Conservation (phyloP, 2,797 vertebrate species). For the Acipenser ruthenus region DNA sequence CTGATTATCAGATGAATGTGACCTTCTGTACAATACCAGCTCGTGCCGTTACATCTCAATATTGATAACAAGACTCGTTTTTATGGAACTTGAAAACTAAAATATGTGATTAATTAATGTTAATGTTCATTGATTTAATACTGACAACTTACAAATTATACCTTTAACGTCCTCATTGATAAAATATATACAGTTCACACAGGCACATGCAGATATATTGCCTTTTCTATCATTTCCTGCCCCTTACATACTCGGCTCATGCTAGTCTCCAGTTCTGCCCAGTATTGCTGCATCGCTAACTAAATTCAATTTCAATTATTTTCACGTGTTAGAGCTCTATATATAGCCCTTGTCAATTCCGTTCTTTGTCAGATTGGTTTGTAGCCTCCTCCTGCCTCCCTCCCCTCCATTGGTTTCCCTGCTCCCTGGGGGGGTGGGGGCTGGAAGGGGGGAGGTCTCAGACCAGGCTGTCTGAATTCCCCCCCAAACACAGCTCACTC, state of each 20-base stretch:
- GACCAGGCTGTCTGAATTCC: not conserved
- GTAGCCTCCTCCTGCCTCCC: not conserved
- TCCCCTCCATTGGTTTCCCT: not conserved
- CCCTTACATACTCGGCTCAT: not conserved
- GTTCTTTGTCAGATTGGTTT: conserved; percentile 17
- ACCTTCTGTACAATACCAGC: too few relatives aligned
- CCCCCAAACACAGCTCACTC: not conserved
- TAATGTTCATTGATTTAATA: too few relatives aligned
- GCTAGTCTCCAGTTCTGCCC: conserved; percentile 7
- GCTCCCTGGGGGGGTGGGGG: not conserved
- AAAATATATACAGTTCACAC: too few relatives aligned
- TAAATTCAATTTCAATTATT: conserved; percentile 24
- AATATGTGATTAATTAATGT: too few relatives aligned
- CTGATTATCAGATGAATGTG: too few relatives aligned
- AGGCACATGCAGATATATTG: too few relatives aligned
- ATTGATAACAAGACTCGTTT: too few relatives aligned
- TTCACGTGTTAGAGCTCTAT: conserved; percentile 25
- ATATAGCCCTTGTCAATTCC: conserved; percentile 20
- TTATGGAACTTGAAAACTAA: too few relatives aligned
- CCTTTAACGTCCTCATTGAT: too few relatives aligned
- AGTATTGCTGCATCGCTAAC: conserved; percentile 9
- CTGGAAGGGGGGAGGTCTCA: not conserved
- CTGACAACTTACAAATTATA: too few relatives aligned
- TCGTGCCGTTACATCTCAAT: too few relatives aligned
- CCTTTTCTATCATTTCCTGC: not conserved